These are phyloP conservation scores for Theonella swinhoei DNA, from an alignment of 37 sponge, comb jelly and placozoan species.

Conservation along the genomic window DNA sequence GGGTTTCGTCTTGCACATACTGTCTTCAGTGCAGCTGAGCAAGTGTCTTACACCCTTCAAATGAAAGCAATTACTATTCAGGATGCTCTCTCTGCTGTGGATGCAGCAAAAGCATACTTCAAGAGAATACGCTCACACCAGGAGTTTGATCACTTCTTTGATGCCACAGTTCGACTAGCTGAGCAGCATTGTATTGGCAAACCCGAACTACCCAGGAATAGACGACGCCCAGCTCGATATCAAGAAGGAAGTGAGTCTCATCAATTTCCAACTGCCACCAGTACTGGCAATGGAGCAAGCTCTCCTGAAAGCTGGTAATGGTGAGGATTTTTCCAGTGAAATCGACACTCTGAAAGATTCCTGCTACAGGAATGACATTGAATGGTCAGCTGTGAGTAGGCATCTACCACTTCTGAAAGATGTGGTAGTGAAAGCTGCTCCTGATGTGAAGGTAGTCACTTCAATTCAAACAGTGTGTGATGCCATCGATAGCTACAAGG, in stretches of 20 bases:
- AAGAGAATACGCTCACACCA: slow-evolving; percentile 22
- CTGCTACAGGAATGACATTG: slow-evolving; percentile 37
- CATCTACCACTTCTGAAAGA: slow-evolving; percentile 39
- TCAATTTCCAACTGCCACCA: slow-evolving; percentile 20
- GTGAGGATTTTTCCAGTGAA: no score
- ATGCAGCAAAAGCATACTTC: slow-evolving; percentile 44
- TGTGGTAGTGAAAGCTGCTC: slow-evolving; percentile 19
- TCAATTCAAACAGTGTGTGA: slow-evolving; percentile 28
- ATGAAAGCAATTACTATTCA: slow-evolving; percentile 35
- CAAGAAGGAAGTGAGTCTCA: slow-evolving; percentile 45
- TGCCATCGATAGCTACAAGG: slow-evolving; percentile 4
- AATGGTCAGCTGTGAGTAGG: slow-evolving; percentile 10
- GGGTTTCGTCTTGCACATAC: slow-evolving; percentile 43
- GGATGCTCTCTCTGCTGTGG: slow-evolving; percentile 54
- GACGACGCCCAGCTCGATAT: slow-evolving; percentile 38
- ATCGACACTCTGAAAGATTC: background rate
- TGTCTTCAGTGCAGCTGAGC: slow-evolving; percentile 47
- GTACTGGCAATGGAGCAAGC: no score
- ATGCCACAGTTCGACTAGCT: slow-evolving; percentile 11
- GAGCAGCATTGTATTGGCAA: slow-evolving; percentile 23
- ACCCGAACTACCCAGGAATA: slow-evolving; percentile 56
- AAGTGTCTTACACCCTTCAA: slow-evolving; percentile 34
- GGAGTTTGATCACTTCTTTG: slow-evolving; percentile 53
- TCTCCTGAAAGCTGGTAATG: slow-evolving; percentile 34
- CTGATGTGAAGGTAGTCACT: slow-evolving; percentile 25